Base-by-base conservation (phyloP, 2,797 vertebrate genomes). In the Enteromius fasciolatus region DNA sequence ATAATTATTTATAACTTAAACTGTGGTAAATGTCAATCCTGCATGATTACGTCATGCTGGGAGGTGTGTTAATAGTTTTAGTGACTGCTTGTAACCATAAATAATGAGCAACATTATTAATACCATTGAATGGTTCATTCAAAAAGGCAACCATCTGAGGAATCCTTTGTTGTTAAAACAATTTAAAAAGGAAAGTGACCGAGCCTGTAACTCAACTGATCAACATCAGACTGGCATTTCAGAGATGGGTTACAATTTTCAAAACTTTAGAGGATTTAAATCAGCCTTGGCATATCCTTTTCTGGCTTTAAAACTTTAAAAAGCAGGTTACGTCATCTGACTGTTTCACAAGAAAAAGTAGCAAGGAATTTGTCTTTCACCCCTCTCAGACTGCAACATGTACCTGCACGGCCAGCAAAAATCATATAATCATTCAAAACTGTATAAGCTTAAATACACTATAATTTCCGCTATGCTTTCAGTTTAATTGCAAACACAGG, bases 401-500 rank as follows among this genome's bases (percentile, higher is more conserved):
- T 50, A 63, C 74, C 73, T 74, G 77, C 14, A 25, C 1, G 39
- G 28, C 28, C 20, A 18, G 23, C 18, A 28, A 64, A 44, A n/a
- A 78, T 48, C 59, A 46, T 23, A 48, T 23, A 46, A 46, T 17
- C 20, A 57, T 68, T 80, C 5, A 41, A 73, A 80, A 72, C 10
- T 2, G 18, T 2, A 39, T 44, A 63, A 44, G 59, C 66, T 50
- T 25, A 31, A 57, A 39, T 36, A 74, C 41, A 46, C 61, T 57
- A 76, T 25, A 14, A 82, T 77, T 77, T 76, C 44, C 74, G 44
- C 28, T 28, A 72, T 46, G 52, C 52, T 80, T 70, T 75, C 59
- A 75, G 39, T 75, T 41, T 72, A 80, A 67, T 57, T 52, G 64
- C 66, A 67, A 64, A 74, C 63, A 33, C 70, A 70, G 39, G 7